phyloP scores from a whole-genome alignment of 2,888 invertebrate genomes.

The Cephus runcator region DNA sequence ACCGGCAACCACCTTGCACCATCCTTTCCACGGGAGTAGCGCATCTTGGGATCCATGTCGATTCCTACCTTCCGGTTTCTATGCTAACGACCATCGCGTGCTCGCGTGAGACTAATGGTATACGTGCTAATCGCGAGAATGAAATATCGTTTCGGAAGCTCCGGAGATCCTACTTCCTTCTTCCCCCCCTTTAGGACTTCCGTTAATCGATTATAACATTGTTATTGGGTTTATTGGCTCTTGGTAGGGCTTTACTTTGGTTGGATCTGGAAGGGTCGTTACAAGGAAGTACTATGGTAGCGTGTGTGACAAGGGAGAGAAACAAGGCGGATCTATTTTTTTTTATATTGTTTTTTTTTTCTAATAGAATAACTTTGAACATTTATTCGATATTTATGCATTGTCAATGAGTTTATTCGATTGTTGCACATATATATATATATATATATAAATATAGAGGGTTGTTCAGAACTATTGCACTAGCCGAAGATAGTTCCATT shows the following conservation, averaged over 20 bases:
- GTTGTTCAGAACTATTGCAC: too few relatives aligned
- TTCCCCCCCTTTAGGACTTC: background rate
- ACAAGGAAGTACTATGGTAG: background rate
- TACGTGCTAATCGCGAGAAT: slow-evolving; percentile 25
- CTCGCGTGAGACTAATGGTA: slow-evolving; percentile 44
- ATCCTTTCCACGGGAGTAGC: background rate
- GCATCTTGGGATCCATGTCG: background rate
- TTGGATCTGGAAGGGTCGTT: background rate
- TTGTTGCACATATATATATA: too few relatives aligned
- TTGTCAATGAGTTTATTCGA: too few relatives aligned
- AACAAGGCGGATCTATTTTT: too few relatives aligned
- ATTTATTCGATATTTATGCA: too few relatives aligned
- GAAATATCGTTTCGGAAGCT: slow-evolving; percentile 53
- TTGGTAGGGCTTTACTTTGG: background rate
- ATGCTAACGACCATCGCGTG: slow-evolving; percentile 40
- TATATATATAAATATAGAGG: too few relatives aligned
- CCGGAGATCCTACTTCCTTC: slow-evolving; percentile 3
- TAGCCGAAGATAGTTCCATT: too few relatives aligned
- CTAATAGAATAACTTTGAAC: too few relatives aligned
- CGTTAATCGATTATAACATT: background rate
- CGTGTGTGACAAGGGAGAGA: background rate
- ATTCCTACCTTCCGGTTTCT: background rate
- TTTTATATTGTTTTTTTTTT: too few relatives aligned
- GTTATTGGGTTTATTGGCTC: background rate
- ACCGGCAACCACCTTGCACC: background rate